These are phyloP conservation scores for Lophotriccus pileatus DNA, from an alignment of 2,797 vertebrate species.

Conservation along the genomic window DNA sequence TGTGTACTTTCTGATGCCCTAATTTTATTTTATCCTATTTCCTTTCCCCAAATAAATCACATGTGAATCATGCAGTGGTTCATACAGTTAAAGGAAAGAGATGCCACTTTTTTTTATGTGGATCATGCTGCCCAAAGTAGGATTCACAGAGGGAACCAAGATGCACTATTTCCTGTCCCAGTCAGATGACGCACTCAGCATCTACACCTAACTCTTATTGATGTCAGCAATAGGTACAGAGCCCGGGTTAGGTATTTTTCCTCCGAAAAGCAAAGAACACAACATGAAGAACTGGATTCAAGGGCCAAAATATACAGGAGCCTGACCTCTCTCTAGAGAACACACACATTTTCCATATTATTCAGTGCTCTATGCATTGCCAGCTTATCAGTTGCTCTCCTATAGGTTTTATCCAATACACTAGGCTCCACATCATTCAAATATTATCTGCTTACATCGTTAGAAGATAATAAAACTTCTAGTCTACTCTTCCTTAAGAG, in stretches of 20 bases:
- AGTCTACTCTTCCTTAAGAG: not conserved
- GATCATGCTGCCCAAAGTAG: not conserved
- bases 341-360: not conserved
- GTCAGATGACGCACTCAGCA: not conserved
- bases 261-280: not conserved
- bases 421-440: not conserved
- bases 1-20: not conserved
- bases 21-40: not conserved
- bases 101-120: not conserved
- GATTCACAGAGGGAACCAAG: not conserved
- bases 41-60: not conserved
- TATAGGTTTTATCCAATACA: not conserved
- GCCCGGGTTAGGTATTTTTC: not conserved
- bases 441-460: not conserved
- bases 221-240: not conserved
- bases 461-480: not conserved
- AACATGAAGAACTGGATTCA: not conserved
- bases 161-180: not conserved
- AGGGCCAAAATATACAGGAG: not conserved
- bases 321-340: not conserved
- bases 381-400: not conserved
- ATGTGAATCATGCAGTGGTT: not conserved
- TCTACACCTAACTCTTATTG: not conserved
- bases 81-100: not conserved
- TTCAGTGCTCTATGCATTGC: not conserved